These are phyloP conservation scores for Sebastes umbrosus DNA, from an alignment of 2,797 vertebrate species.

Conservation along the genomic window DNA sequence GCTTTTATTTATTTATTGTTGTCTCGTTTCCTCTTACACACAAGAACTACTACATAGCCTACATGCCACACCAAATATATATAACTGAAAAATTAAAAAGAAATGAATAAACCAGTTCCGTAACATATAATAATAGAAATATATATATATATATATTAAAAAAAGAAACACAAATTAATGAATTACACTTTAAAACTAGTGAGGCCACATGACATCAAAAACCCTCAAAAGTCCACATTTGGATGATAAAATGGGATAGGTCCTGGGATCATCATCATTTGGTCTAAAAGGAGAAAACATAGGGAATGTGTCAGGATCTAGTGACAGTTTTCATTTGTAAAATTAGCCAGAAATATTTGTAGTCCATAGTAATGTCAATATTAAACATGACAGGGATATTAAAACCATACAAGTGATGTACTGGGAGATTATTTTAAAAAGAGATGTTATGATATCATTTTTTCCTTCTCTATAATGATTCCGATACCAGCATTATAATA, in stretches of 20 bases:
- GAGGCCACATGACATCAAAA: background rate
- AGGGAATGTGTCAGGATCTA: background rate
- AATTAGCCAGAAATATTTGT: background rate
- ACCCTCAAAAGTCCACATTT: background rate
- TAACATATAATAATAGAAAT: background rate
- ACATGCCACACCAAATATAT: background rate
- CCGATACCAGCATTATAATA: too few relatives aligned
- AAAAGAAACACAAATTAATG: background rate
- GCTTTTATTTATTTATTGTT: background rate
- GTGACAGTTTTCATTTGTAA: background rate
- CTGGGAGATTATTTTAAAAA: background rate
- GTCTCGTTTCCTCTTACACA: background rate
- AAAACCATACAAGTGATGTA: background rate
- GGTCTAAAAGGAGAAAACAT: conserved; percentile 36
- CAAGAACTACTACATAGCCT: background rate
- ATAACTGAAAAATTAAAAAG: background rate
- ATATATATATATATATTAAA: too few relatives aligned
- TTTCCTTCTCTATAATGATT: too few relatives aligned
- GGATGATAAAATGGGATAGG: background rate
- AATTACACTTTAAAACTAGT: background rate
- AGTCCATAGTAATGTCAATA: background rate
- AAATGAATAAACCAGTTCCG: background rate
- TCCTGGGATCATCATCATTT: conserved; percentile 30
- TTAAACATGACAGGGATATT: background rate
- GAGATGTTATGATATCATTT: too few relatives aligned